Percentiles rank a stretch among this genome's conserved stretches.
These are phyloP conservation scores for Megaceryle torquata DNA, from an alignment of 2,113 vertebrate genomes.

Conservation along the genomic window DNA sequence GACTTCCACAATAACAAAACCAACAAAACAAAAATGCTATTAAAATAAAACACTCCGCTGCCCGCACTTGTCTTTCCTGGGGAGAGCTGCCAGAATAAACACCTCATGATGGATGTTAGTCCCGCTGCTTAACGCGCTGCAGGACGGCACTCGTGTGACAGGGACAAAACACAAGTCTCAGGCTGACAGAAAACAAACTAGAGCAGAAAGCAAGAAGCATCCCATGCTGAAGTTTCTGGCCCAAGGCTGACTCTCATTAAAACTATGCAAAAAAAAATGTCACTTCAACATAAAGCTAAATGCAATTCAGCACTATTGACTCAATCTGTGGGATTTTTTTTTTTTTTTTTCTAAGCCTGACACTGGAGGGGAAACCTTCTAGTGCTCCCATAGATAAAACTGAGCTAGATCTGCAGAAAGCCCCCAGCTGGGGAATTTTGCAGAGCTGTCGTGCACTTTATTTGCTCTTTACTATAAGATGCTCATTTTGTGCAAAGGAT, in stretches of 20 bases:
- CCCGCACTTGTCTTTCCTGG: conserved; percentile 19
- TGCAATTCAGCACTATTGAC: conserved; percentile 35
- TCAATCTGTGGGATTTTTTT: neutral
- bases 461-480: neutral
- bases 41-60: conserved; percentile 50
- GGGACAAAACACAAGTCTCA: neutral
- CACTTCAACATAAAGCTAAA: conserved; percentile 32
- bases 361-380: conserved; percentile 3
- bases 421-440: neutral
- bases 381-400: neutral
- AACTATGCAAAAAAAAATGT: conserved; percentile 16
- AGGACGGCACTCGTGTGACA: neutral
- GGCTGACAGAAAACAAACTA: neutral
- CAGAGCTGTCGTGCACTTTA: neutral
- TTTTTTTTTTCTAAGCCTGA: neutral
- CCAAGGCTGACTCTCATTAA: conserved; percentile 48
- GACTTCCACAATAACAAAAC: neutral
- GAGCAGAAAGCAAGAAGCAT: neutral
- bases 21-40: neutral
- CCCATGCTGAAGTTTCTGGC: conserved; percentile 30
- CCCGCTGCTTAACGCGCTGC: neutral
- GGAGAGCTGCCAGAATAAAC: conserved; percentile 46
- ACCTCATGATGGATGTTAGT: conserved; percentile 2
- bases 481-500: neutral
- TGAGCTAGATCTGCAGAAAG: neutral